Base-by-base conservation (phyloP, 2,797 vertebrate species). In the Aulostomus chinensis region DNA sequence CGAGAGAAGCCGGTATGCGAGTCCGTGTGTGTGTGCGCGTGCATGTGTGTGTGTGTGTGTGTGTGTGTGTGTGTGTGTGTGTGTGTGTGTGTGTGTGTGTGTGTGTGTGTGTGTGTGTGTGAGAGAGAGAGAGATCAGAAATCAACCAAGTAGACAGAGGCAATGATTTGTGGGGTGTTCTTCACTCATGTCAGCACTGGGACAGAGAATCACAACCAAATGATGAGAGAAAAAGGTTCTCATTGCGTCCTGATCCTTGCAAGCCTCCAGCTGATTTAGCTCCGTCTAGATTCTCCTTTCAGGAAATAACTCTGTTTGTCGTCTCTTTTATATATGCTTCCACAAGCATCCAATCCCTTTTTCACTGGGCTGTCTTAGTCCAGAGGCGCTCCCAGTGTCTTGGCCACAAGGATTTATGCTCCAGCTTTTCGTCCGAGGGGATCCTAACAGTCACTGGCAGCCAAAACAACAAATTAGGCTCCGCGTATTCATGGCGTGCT, bases 381-480 rank as follows among this genome's bases (percentile, higher is more conserved):
- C 78, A 75, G 55, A 70, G 71, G 70, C 33, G 28, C 65, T 77
- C 55, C 52, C 43, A 7, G 32, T 33, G 73, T 82, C 73, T 76
- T 45, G 67, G 37, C 49, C 41, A 36, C 53, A 4, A 62, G 58
- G 67, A 62, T 75, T 76, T 69, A 74, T 35, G 51, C 58, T 73
- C 74, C 70, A 50, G 70, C 58, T 64, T 70, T 63, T 77, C 69
- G 59, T 77, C 68, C 28, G 42, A 53, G 34, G 37, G 36, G 33
- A 61, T 55, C 67, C 51, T 31, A 58, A 54, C 65, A 45, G 64
- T 84, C 77, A 76, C 48, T 18, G 52, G 65, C 79, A 75, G 75
- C 69, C 73, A 81, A 86, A 85, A 80, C 76, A 80, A 77, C 62
- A 82, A 73, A 84, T 75, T 49, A 74, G 56, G 39, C 80, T 75